phyloP scores from a whole-genome alignment of 2,113 vertebrate genomes.

The Xerus inauris region DNA sequence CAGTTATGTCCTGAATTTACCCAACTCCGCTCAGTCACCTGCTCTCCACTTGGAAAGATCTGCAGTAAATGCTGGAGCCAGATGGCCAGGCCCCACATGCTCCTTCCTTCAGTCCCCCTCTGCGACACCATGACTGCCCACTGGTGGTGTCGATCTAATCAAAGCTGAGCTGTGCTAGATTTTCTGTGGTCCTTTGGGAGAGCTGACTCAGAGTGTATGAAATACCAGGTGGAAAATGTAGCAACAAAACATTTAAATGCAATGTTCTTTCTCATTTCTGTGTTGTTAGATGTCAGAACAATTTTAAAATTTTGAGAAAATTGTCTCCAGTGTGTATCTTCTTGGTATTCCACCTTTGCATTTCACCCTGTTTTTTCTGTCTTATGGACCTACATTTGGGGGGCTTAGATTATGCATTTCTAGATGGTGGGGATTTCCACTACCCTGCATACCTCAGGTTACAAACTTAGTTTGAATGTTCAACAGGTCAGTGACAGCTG shows the following conservation, averaged over 20 bases:
- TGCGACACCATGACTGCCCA: fast-evolving
- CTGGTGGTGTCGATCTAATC: background rate
- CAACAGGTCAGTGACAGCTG: fast-evolving
- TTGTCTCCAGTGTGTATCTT: background rate
- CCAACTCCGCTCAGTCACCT: background rate
- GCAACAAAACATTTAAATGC: background rate
- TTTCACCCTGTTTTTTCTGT: background rate
- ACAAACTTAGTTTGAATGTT: background rate
- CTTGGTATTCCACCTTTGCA: background rate
- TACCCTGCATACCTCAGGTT: background rate
- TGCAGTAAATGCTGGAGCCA: background rate
- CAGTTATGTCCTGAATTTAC: fast-evolving
- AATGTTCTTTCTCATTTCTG: background rate
- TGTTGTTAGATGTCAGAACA: background rate
- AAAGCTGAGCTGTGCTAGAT: too few relatives aligned
- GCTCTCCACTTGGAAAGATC: background rate
- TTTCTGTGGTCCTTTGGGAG: background rate
- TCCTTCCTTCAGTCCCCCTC: too few relatives aligned
- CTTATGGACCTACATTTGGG: background rate
- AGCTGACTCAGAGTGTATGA: fast-evolving
- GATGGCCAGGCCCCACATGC: background rate
- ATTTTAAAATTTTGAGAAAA: background rate
- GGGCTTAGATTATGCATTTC: background rate
- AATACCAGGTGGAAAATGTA: background rate
- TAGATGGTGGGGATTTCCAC: background rate